A percentile compares a stretch with the other conserved stretches of the same genome.
phyloP scores from a whole-genome alignment of 2,888 invertebrate genomes.

The Chymomyza procnemis region DNA sequence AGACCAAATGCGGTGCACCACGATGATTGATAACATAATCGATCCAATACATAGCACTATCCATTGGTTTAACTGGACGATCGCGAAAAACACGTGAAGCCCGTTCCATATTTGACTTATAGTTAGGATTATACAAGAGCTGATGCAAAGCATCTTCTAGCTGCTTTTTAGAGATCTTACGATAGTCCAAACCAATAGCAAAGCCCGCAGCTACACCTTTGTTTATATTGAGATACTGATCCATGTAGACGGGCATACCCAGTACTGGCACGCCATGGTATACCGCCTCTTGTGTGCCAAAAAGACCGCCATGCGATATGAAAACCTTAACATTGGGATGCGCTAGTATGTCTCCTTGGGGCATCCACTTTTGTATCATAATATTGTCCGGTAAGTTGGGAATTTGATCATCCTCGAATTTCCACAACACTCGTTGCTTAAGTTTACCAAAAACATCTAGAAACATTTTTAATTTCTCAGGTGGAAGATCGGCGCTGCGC shows the following conservation, averaged over 20 bases:
- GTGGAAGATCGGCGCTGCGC: conserved; percentile 74
- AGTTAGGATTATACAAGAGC: conserved; percentile 76
- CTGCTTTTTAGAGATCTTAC: conserved; percentile 54
- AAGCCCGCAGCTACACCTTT: conserved; percentile 61
- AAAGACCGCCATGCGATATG: conserved; percentile 76
- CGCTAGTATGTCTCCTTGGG: conserved; percentile 79
- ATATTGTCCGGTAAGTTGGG: conserved; percentile 76
- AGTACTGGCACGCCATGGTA: conserved; percentile 76
- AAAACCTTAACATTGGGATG: conserved; percentile 77
- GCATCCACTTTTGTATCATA: conserved; percentile 79
- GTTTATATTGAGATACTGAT: conserved; percentile 74
- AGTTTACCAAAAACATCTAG: conserved; percentile 75
- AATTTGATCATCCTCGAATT: conserved; percentile 77
- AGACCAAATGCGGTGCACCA: conserved; percentile 74
- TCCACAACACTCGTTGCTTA: conserved; percentile 78
- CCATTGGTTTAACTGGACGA: conserved; percentile 69
- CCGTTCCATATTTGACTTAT: conserved; percentile 61
- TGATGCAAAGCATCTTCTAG: conserved; percentile 61
- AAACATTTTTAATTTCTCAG: conserved; percentile 73
- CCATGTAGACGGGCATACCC: conserved; percentile 76
- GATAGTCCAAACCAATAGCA: conserved; percentile 60
- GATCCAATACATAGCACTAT: conserved; percentile 77
- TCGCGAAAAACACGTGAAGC: conserved; percentile 72
- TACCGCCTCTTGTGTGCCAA: conserved; percentile 76
- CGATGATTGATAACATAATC: conserved; percentile 76